Evolutionary conservation across 2,888 invertebrate genomes (phyloP).

Genomic region (Mayetiola destructor): DNA sequence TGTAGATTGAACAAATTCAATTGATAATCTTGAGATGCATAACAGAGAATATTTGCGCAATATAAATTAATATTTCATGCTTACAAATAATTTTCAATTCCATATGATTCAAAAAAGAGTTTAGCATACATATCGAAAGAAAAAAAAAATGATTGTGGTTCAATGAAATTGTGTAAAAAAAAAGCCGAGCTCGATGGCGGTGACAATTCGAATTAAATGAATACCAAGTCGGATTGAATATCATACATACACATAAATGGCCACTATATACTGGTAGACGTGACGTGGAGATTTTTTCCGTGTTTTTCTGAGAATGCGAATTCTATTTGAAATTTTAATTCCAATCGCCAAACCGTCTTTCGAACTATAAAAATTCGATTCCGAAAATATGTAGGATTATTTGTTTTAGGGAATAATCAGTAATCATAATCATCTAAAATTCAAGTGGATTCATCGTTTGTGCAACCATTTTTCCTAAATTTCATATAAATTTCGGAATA

Average conservation of each 20-base stretch:
- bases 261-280: neutral
- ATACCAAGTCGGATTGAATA: neutral
- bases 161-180: neutral
- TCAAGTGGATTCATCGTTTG: too few relatives aligned
- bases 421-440: too few relatives aligned
- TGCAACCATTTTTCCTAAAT: too few relatives aligned
- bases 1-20: too few relatives aligned
- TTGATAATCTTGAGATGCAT: too few relatives aligned
- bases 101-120: too few relatives aligned
- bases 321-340: neutral
- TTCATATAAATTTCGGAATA: too few relatives aligned
- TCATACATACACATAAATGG: neutral
- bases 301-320: neutral
- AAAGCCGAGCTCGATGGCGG: neutral
- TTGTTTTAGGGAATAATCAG: too few relatives aligned
- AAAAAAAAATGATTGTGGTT: neutral
- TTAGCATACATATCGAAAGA: neutral
- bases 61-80: too few relatives aligned
- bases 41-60: too few relatives aligned
- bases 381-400: too few relatives aligned
- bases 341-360: neutral
- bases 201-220: neutral
- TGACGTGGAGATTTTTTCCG: conserved; percentile 7
- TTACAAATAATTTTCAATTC: too few relatives aligned
- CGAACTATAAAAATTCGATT: neutral